A percentile compares a stretch with the other conserved stretches of the same genome.
These are phyloP conservation scores for Mythimna impura DNA, from an alignment of 2,888 invertebrate species.

Conservation along the genomic window DNA sequence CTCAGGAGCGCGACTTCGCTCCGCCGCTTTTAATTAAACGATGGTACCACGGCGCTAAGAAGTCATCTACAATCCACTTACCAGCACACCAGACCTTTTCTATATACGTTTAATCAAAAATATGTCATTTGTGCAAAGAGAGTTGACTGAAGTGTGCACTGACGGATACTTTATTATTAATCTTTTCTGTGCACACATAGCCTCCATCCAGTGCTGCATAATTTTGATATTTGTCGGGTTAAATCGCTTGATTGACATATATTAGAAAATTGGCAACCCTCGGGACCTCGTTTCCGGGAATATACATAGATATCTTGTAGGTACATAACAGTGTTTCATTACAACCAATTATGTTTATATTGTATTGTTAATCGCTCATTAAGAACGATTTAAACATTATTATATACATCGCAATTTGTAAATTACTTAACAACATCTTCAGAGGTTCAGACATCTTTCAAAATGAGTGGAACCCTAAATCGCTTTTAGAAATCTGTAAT, in stretches of 20 bases:
- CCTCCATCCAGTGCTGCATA: not conserved
- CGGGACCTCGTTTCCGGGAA: not conserved
- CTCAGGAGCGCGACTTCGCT: constrained; percentile 73
- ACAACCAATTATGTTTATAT: not conserved
- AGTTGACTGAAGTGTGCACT: constrained; percentile 11
- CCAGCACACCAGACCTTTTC: constrained; percentile 54
- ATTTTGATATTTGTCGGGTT: constrained; percentile 22
- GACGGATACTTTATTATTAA: constrained; percentile 33
- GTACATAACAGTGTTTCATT: not conserved
- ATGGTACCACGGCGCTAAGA: constrained; percentile 69
- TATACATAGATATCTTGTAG: not conserved
- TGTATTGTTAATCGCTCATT: not conserved
- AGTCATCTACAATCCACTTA: constrained; percentile 69
- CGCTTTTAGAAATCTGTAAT: constrained; percentile 1
- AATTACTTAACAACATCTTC: not conserved
- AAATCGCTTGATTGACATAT: constrained; percentile 41
- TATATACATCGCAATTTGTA: not conserved
- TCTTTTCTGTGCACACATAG: constrained; percentile 9
- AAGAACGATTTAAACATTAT: not conserved
- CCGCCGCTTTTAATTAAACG: constrained; percentile 79
- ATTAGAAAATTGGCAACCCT: constrained; percentile 6
- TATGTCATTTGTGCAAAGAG: constrained; percentile 39
- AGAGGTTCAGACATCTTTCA: not conserved
- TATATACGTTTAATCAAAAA: constrained; percentile 60
- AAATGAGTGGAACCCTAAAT: not conserved